Conservation (phyloP, 64 coral and sea anemone genomes). For the Platygyra sinensis region DNA sequence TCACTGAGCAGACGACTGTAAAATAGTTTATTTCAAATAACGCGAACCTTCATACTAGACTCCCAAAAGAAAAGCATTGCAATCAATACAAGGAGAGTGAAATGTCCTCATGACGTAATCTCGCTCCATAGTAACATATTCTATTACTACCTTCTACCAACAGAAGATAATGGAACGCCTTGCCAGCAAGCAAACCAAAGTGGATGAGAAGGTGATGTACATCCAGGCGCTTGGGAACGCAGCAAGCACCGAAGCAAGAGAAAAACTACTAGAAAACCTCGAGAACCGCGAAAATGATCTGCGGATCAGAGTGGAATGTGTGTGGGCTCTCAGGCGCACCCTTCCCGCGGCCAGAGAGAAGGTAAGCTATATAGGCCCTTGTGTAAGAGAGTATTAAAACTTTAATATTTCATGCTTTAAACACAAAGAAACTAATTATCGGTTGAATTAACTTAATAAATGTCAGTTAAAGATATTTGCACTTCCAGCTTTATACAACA, state of each 20-base stretch:
- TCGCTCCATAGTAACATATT: neutral
- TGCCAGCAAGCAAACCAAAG: neutral
- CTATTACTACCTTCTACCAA: neutral
- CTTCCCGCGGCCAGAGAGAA: neutral
- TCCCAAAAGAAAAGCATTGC: too few species aligned
- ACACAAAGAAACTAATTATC: too few species aligned
- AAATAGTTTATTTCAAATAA: too few species aligned
- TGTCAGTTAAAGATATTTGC: too few species aligned
- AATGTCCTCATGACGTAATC: too few species aligned
- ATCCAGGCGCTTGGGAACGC: conserved; percentile 81
- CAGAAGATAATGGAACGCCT: neutral
- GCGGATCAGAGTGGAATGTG: conserved; percentile 57
- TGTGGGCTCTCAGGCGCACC: conserved; percentile 76
- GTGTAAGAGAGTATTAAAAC: too few species aligned
- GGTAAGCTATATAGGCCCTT: neutral
- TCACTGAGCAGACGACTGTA: too few species aligned
- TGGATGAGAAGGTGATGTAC: conserved; percentile 14
- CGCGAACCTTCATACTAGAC: too few species aligned
- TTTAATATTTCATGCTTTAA: too few species aligned
- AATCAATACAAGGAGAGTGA: too few species aligned
- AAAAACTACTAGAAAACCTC: neutral
- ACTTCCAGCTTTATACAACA: too few species aligned
- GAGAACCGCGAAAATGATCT: neutral
- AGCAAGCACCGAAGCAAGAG: conserved; percentile 17
- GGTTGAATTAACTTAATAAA: too few species aligned